Percentiles rank a stretch among this genome's conserved stretches.
These are phyloP conservation scores for Craterocephalus amniculus DNA, from an alignment of 2,797 vertebrate genomes.

Conservation along the genomic window DNA sequence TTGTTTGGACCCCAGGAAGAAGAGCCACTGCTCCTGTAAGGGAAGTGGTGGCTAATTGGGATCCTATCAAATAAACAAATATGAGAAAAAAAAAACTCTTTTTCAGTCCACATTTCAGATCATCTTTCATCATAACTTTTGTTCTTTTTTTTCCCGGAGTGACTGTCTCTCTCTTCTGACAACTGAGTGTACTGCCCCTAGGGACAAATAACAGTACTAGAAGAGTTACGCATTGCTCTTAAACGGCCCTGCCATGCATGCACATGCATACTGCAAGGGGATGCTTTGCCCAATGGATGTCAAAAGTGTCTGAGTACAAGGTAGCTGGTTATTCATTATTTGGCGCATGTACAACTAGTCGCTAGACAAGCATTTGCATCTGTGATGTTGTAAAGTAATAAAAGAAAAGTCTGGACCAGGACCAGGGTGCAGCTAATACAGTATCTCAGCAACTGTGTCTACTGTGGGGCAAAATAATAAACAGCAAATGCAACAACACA, in stretches of 20 bases:
- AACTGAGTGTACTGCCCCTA: conserved; percentile 48
- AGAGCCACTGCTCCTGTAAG: no score
- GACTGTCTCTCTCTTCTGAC: conserved; percentile 37
- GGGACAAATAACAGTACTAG: conserved; percentile 34
- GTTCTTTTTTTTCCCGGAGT: conserved; percentile 1
- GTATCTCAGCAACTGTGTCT: no score
- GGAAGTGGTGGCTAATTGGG: no score
- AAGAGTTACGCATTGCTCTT: conserved; percentile 11
- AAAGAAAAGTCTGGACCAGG: neutral
- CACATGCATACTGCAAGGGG: neutral
- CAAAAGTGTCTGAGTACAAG: neutral
- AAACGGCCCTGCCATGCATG: conserved; percentile 1
- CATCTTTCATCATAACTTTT: neutral
- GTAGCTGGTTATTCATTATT: neutral
- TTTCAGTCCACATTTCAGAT: neutral
- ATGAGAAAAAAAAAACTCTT: neutral
- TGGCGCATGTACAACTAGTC: neutral
- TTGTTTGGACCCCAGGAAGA: no score
- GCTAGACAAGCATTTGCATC: neutral
- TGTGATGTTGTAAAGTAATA: neutral
- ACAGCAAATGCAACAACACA: neutral
- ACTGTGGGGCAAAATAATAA: neutral
- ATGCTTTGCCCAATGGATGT: neutral
- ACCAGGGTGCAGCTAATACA: no score
- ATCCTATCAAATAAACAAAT: no score